phyloP scores from a whole-genome alignment of 2,797 vertebrate species.

The Gastrophryne carolinensis region DNA sequence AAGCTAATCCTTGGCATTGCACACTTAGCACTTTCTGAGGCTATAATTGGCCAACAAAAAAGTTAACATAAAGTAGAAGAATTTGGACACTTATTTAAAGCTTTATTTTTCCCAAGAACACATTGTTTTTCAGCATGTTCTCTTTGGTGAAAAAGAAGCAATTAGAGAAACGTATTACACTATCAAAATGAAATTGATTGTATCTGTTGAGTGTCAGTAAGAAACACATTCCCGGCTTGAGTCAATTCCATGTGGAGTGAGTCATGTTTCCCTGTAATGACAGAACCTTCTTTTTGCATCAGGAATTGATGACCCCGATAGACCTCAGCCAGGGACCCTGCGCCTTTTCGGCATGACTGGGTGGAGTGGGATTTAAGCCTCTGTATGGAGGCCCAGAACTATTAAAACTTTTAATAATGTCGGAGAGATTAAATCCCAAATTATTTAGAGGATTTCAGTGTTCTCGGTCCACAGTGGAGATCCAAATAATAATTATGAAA shows the following conservation, averaged over 20 bases:
- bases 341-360: neutral
- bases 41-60: too few relatives aligned
- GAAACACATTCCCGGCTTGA: neutral
- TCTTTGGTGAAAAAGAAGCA: neutral
- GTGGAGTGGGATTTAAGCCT: neutral
- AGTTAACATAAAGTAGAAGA: too few relatives aligned
- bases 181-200: neutral
- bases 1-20: too few relatives aligned
- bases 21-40: too few relatives aligned
- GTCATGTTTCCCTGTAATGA: neutral
- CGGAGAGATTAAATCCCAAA: slow-evolving; percentile 7
- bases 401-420: slow-evolving; percentile 17
- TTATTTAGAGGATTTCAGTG: slow-evolving; percentile 1
- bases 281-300: neutral
- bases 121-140: neutral
- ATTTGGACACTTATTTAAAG: too few relatives aligned
- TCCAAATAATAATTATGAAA: neutral
- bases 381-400: neutral
- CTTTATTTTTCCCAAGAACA: too few relatives aligned
- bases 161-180: slow-evolving; percentile 1
- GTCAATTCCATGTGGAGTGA: neutral
- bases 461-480: neutral
- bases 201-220: slow-evolving; percentile 1
- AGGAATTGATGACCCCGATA: neutral
- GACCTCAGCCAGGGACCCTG: neutral